Base-by-base conservation (phyloP, 2,113 vertebrate genomes). In the Tyrannus savana region DNA sequence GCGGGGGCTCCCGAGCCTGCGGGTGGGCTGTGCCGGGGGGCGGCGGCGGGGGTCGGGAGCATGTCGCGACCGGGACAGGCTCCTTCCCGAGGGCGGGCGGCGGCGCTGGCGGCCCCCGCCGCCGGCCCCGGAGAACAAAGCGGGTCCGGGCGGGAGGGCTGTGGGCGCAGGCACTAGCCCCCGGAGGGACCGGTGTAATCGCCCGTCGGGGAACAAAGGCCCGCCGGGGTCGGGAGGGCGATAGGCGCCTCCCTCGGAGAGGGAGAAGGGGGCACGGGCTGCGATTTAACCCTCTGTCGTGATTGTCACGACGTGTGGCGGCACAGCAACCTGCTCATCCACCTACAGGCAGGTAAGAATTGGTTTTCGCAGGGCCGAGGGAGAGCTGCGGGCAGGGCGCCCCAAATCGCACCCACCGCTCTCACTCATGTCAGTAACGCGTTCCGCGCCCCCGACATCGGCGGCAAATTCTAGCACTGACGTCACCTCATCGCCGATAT, bases 91-190 rank as follows among this genome's bases (percentile, higher is more conserved):
- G 53, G 59, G 75, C 21, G 33, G n/a, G 52, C 50, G 46, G 71
- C 31, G n/a, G 37, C 33, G 41, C 66, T 8, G 64, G 76, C 37
- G 44, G 63, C 28, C 52, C 80, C n/a, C 55, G 24, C 41, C 11
- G 41, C 41, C 35, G 56, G 28, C 75, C 23, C 47, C 28, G 96
- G 98, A 97, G 98, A 98, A 98, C 98, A 98, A 95, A 89, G 89
- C 52, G 42, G n/a, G 31, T 39, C 37, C 53, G 13, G 33, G 49
- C 12, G 22, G 31, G 79, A 76, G 39, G 42, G 60, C 16, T 30
- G 9, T 3, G 87, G 78, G 24, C 3, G 5, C 13, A 2, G 52
- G 27, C 33, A 58, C 1, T 12, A 11, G 16, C 49, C 25, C 44
- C 25, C 5, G 22, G 14, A 5, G 28, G 46, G 28, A 31, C 6